phyloP scores from a whole-genome alignment of 1,140 invertebrate genomes.

The Wiebesia pumilae region DNA sequence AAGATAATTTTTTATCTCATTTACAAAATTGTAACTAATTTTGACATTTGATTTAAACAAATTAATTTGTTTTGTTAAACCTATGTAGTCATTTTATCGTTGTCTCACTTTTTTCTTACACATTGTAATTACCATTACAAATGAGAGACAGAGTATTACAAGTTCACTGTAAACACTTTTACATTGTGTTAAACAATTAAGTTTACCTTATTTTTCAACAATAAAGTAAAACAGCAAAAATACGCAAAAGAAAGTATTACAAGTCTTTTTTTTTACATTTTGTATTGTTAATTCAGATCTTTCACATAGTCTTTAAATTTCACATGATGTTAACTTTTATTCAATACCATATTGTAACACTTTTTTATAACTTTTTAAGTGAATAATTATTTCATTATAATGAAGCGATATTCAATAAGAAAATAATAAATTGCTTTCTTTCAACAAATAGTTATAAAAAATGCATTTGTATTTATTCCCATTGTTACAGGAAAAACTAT shows the following conservation, averaged over 20 bases:
- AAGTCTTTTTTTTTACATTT: slow-evolving; percentile 33
- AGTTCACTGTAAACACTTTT: slow-evolving; percentile 21
- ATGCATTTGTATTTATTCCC: slow-evolving; percentile 37
- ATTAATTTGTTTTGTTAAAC: slow-evolving; percentile 49
- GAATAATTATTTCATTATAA: neutral
- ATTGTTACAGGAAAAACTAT: slow-evolving; percentile 41
- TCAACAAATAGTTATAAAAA: slow-evolving; percentile 33
- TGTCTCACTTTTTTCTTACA: slow-evolving; percentile 38
- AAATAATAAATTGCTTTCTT: slow-evolving; percentile 17
- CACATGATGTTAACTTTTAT: neutral
- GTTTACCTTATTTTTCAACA: slow-evolving; percentile 19
- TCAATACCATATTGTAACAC: neutral
- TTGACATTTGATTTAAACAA: slow-evolving; percentile 1
- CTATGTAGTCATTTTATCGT: slow-evolving; percentile 25
- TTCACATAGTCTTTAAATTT: slow-evolving; percentile 43
- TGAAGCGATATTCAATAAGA: slow-evolving; percentile 28
- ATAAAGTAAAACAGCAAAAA: slow-evolving; percentile 25
- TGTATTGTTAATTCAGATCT: slow-evolving; percentile 34
- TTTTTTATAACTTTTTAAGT: neutral
- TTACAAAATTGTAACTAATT: neutral
- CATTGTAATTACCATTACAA: slow-evolving; percentile 25
- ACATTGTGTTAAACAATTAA: slow-evolving; percentile 31
- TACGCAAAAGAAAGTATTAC: slow-evolving; percentile 9
- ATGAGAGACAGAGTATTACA: slow-evolving; percentile 5
- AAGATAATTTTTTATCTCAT: slow-evolving; percentile 38